Evolutionary conservation across 2,888 invertebrate species (phyloP), one percentile per base, ranked within the genome.

Genomic region (Drosophila pseudotakahashii): DNA sequence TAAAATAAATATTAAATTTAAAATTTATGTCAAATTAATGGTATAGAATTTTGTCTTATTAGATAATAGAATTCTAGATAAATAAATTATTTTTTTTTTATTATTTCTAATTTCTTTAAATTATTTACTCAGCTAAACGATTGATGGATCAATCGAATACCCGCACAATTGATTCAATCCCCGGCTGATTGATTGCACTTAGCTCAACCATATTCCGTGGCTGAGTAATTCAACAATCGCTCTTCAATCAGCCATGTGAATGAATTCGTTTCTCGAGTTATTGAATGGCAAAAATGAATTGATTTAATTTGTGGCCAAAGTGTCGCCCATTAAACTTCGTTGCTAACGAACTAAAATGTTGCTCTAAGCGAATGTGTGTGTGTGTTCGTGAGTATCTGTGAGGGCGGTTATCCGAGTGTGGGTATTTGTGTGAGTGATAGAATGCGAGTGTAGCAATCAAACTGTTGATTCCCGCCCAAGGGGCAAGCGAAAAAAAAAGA

Each of bases 381-480:
- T 44, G n/a, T 63, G 23, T 23, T 14, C 45, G 30, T 64, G 36
- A 19, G 26, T 36, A 13, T 50, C 26, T 36, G 45, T 61, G 52
- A 7, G 42, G 5, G 19, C 16, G 7, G n/a, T 32, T 37, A 26
- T 41, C n/a, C 11, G 13, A 7, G 13, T 37, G 36, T 32, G 30
- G 13, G 39, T 54, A 14, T 73, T 14, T 41, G 42, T 72, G 47
- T 39, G 50, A 44, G 13, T 61, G 75, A 47, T 69, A 39, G 60
- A 60, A 55, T 48, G 61, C 47, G 47, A 47, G 53, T 54, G 61
- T 67, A 60, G 79, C 78, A 81, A 70, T 81, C 78, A 81, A 78
- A 78, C 78, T 81, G 81, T 78, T 78, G 81, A 81, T 68, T 81
- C 70, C 69, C 53, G 55, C 67, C 67, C 60, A 80, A 77, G 80